Conservation (phyloP, 1,140 invertebrate species). For the Pseudomyrmex gracilis region DNA sequence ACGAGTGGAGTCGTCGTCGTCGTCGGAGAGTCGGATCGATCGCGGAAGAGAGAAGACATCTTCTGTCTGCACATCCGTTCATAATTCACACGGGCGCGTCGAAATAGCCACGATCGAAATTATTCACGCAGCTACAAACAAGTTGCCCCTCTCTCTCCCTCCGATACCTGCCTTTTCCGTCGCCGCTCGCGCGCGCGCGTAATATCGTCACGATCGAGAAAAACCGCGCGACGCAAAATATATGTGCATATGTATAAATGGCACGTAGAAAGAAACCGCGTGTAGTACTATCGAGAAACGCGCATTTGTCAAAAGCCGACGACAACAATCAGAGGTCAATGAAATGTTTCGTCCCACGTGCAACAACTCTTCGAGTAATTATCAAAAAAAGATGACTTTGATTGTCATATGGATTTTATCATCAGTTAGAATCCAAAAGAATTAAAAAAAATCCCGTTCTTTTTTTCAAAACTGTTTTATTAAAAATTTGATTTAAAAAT, state of each 20-base stretch:
- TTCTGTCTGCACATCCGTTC: constrained; percentile 35
- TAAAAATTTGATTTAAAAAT: no score
- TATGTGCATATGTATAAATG: neutral
- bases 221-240: neutral
- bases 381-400: no score
- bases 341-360: neutral
- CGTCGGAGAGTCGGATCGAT: constrained; percentile 26
- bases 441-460: no score
- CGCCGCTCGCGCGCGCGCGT: neutral
- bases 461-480: no score
- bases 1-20: constrained; percentile 37
- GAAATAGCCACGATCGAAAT: constrained; percentile 55
- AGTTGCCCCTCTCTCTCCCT: no score
- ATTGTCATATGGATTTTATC: no score
- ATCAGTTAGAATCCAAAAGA: no score
- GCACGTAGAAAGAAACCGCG: no score
- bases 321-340: neutral
- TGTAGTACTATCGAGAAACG: neutral
- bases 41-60: constrained; percentile 61
- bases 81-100: constrained; percentile 40
- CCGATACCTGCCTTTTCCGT: neutral
- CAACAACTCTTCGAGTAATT: no score
- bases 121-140: constrained; percentile 51
- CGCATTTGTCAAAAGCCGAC: neutral
- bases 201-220: neutral